A percentile compares a stretch with the other conserved stretches of the same genome.
phyloP scores from a whole-genome alignment of 2,888 invertebrate species.

The Penaeus monodon region DNA sequence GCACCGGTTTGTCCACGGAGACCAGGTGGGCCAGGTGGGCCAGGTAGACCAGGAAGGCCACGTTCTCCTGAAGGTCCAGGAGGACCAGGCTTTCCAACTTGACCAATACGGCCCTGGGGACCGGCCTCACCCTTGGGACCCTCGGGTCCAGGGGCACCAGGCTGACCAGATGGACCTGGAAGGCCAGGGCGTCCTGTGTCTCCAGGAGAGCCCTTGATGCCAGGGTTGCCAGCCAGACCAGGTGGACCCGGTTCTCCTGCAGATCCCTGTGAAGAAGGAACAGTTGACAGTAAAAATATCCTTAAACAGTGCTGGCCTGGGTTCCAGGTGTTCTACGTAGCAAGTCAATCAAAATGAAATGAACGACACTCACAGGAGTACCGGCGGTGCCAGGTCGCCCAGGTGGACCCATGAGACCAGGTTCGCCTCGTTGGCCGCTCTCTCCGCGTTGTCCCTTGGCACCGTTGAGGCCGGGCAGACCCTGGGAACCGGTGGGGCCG shows the following conservation, averaged over 20 bases:
- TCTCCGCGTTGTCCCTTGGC: slow-evolving; percentile 83
- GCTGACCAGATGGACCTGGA: slow-evolving; percentile 74
- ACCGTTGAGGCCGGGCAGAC: slow-evolving; percentile 77
- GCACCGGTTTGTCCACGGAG: slow-evolving; percentile 75
- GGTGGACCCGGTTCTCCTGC: slow-evolving; percentile 79
- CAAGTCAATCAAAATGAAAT: no score
- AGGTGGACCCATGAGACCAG: slow-evolving; percentile 81
- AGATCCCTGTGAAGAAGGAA: slow-evolving; percentile 75
- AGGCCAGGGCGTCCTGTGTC: slow-evolving; percentile 80
- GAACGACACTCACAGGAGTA: slow-evolving; percentile 74
- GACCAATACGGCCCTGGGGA: slow-evolving; percentile 68
- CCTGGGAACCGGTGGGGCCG: slow-evolving; percentile 78
- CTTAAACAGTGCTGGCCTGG: no score
- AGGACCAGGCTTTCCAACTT: slow-evolving; percentile 67
- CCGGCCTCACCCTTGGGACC: slow-evolving; percentile 77
- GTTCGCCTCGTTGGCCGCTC: slow-evolving; percentile 81
- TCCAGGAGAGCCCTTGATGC: slow-evolving; percentile 80
- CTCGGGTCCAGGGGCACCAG: slow-evolving; percentile 80
- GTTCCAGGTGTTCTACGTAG: no score
- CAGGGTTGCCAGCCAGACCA: slow-evolving; percentile 79
- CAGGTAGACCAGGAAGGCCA: slow-evolving; percentile 69
- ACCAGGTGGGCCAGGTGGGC: slow-evolving; percentile 50
- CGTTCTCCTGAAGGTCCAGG: slow-evolving; percentile 74
- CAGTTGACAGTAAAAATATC: not conserved
- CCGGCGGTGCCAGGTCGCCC: slow-evolving; percentile 84